Evolutionary conservation across 2,113 vertebrate species (phyloP).

Genomic region (Platichthys stellatus): DNA sequence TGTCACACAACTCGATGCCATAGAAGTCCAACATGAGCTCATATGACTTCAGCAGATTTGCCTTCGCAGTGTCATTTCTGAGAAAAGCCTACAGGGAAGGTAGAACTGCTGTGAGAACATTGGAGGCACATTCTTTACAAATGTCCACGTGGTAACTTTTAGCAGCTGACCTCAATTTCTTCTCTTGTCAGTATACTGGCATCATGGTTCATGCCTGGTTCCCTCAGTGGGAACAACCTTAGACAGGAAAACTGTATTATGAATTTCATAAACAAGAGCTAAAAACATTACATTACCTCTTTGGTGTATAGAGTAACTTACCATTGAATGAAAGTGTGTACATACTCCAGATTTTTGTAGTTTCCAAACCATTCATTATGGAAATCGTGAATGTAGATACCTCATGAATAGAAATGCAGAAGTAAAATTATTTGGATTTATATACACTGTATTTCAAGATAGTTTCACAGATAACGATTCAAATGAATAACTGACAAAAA

Average conservation of each 20-base stretch:
- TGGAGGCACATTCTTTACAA: background rate
- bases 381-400: constrained; percentile 77
- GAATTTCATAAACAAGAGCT: background rate
- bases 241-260: rapidly evolving
- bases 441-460: background rate
- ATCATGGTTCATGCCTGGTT: constrained; percentile 86
- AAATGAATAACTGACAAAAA: background rate
- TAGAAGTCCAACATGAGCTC: constrained; percentile 94
- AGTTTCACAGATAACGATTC: background rate
- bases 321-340: constrained; percentile 95
- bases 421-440: background rate
- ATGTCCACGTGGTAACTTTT: background rate
- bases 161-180: constrained; percentile 86
- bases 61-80: constrained; percentile 60
- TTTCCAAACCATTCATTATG: constrained; percentile 80
- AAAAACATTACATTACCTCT: background rate
- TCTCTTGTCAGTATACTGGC: constrained; percentile 81
- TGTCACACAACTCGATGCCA: constrained; percentile 81
- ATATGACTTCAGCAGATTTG: constrained; percentile 86
- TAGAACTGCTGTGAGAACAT: background rate
- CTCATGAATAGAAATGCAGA: constrained; percentile 68
- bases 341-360: constrained; percentile 83
- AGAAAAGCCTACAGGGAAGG: constrained; percentile 80
- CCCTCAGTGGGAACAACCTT: constrained; percentile 94
- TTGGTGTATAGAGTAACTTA: constrained; percentile 65